A percentile compares a stretch with the other conserved stretches of the same genome.
Conservation (phyloP, 2,113 vertebrate genomes). For the Chitala chitala region DNA sequence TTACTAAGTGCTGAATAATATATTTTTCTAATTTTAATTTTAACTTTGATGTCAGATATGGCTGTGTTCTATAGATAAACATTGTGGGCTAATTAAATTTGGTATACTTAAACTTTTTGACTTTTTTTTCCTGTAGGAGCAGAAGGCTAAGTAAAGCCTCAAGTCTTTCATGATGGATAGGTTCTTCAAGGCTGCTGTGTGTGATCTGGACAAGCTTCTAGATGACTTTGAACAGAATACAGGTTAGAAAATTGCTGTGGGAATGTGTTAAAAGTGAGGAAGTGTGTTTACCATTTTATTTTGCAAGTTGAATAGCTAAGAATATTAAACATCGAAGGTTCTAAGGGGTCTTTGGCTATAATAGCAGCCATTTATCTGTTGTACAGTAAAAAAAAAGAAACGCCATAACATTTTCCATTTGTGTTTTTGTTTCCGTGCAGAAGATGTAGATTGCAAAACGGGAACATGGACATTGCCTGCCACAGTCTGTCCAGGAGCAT, state of each 20-base stretch:
- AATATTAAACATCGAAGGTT: no score
- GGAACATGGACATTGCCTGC: constrained; percentile 48
- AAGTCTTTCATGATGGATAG: constrained; percentile 78
- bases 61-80: neutral
- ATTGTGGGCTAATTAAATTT: neutral
- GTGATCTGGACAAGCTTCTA: constrained; percentile 90
- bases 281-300: no score
- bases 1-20: neutral
- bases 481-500: constrained; percentile 47
- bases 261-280: no score
- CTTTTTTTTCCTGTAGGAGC: constrained; percentile 48
- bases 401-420: neutral
- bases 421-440: constrained; percentile 46
- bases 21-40: neutral
- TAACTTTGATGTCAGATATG: neutral
- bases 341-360: no score
- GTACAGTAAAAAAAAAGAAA: neutral
- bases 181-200: constrained; percentile 93
- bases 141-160: constrained; percentile 36
- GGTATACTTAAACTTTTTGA: neutral
- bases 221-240: constrained; percentile 92
- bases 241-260: constrained; percentile 70
- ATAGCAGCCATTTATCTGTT: no score
- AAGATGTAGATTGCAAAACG: constrained; percentile 67
- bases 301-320: no score